A percentile compares a stretch with the other conserved stretches of the same genome.
phyloP scores from a whole-genome alignment of 1,140 invertebrate species.

The Lepidurus packardi region DNA sequence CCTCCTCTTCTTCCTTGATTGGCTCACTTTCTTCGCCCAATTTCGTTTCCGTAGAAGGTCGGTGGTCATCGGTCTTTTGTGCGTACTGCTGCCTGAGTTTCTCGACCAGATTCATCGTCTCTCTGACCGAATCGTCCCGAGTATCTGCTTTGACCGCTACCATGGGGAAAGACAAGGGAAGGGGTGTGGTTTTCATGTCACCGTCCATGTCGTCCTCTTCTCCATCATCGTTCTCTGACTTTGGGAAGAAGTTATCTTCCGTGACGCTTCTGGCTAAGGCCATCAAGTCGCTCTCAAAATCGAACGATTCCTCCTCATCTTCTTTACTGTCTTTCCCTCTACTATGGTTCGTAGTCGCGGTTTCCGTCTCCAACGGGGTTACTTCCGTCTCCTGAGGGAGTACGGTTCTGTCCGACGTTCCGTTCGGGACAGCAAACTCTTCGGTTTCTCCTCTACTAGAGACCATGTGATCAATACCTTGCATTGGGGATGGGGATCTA shows the following conservation, averaged over 20 bases:
- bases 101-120: conserved; percentile 70
- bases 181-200: conserved; percentile 44
- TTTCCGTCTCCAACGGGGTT: conserved; percentile 19
- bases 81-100: conserved; percentile 63
- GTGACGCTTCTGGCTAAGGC: conserved; percentile 39
- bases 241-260: conserved; percentile 31
- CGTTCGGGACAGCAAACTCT: neutral
- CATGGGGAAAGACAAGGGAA: conserved; percentile 58
- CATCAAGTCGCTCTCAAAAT: conserved; percentile 39
- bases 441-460: neutral
- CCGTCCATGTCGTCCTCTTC: conserved; percentile 34
- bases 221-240: conserved; percentile 19
- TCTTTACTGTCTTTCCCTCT: conserved; percentile 25
- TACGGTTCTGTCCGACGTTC: conserved; percentile 10
- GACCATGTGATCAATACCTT: neutral
- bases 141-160: conserved; percentile 67
- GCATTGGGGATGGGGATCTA: neutral
- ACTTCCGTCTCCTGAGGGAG: neutral
- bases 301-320: conserved; percentile 37
- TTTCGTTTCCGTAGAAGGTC: conserved; percentile 13
- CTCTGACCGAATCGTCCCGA: conserved; percentile 66
- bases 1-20: neutral
- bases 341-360: neutral
- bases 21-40: neutral
- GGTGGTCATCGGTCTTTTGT: conserved; percentile 50